These are phyloP conservation scores for Microplitis manilae DNA, from an alignment of 2,888 invertebrate genomes.

Conservation along the genomic window DNA sequence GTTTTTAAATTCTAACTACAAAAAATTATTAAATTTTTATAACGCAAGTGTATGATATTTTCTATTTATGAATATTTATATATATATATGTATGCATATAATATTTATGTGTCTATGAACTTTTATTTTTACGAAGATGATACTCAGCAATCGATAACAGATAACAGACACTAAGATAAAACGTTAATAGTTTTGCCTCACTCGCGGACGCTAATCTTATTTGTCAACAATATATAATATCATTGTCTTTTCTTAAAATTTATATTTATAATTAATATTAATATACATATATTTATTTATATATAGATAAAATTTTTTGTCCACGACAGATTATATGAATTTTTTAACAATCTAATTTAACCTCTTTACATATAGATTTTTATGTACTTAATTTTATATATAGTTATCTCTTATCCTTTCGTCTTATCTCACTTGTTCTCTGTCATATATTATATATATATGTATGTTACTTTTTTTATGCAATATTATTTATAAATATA, in stretches of 20 bases:
- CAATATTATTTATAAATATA: slow-evolving; percentile 71
- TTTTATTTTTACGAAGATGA: slow-evolving; percentile 17
- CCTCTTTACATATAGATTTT: slow-evolving; percentile 45
- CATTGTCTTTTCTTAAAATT: slow-evolving; percentile 60
- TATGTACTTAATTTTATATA: slow-evolving; percentile 50
- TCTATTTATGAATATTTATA: slow-evolving; percentile 3
- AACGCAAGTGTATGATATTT: background rate
- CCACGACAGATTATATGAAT: slow-evolving; percentile 20
- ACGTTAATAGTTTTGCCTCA: slow-evolving; percentile 56
- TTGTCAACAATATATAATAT: slow-evolving; percentile 69
- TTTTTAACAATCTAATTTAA: slow-evolving; percentile 60
- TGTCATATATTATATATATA: slow-evolving; percentile 49
- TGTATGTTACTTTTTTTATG: slow-evolving; percentile 61
- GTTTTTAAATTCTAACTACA: background rate
- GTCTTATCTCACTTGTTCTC: slow-evolving; percentile 50
- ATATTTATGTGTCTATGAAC: slow-evolving; percentile 8
- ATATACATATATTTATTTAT: slow-evolving; percentile 49
- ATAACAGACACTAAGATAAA: slow-evolving; percentile 58
- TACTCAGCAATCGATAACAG: slow-evolving; percentile 51
- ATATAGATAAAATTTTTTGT: slow-evolving; percentile 42
- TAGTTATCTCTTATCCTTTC: slow-evolving; percentile 52
- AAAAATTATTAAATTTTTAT: background rate
- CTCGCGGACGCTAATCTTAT: slow-evolving; percentile 63
- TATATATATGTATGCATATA: slow-evolving; percentile 12
- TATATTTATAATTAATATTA: slow-evolving; percentile 37